These are phyloP conservation scores for Eilema griseolum DNA, from an alignment of 2,888 invertebrate species.

Conservation along the genomic window DNA sequence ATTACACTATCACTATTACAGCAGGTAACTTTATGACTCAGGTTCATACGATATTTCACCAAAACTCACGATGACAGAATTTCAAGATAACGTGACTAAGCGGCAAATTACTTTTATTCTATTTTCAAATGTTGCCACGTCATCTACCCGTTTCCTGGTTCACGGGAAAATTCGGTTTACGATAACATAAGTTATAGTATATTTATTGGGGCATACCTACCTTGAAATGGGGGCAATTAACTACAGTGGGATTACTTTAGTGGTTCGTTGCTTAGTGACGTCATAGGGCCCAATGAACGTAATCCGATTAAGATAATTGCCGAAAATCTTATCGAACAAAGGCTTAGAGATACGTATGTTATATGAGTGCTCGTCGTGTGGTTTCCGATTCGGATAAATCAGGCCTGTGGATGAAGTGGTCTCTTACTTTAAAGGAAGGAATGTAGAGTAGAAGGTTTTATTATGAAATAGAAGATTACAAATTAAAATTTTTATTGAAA, in stretches of 20 bases:
- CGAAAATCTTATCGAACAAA: conserved; percentile 76
- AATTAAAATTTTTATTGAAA: too few relatives aligned
- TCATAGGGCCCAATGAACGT: conserved; percentile 66
- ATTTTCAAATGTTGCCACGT: conserved; percentile 6
- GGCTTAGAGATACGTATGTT: conserved; percentile 53
- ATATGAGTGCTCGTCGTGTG: conserved; percentile 12
- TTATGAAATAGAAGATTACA: neutral
- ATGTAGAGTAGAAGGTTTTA: neutral
- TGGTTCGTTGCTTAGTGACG: conserved; percentile 85
- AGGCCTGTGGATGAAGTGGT: neutral
- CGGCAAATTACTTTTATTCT: neutral
- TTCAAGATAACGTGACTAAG: neutral
- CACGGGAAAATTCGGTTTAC: neutral
- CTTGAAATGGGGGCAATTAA: conserved; percentile 76
- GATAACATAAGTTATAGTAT: conserved; percentile 23
- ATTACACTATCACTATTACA: too few relatives aligned
- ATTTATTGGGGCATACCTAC: conserved; percentile 53
- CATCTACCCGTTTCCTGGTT: neutral
- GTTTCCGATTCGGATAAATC: conserved; percentile 12
- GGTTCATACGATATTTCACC: neutral
- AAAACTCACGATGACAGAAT: neutral
- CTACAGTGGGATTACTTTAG: conserved; percentile 73
- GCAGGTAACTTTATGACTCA: neutral
- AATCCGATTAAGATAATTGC: conserved; percentile 86
- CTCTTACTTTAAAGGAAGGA: conserved; percentile 6